Evolutionary conservation across 2,797 vertebrate genomes (phyloP).

Genomic region (Pangasius mekongensis): DNA sequence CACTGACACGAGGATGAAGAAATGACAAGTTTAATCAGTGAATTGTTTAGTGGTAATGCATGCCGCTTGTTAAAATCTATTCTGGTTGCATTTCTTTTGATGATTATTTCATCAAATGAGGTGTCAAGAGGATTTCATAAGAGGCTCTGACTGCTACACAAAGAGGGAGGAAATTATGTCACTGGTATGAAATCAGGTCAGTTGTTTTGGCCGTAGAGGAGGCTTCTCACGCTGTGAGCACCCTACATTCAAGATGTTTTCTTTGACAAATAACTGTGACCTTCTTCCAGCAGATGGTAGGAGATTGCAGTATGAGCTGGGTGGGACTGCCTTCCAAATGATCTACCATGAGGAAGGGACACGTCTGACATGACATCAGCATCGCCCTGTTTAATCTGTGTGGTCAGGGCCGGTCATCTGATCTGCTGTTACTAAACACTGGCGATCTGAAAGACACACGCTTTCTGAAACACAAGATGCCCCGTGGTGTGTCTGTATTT

Average conservation of each 20-base stretch:
- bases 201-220: constrained; percentile 24
- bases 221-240: constrained; percentile 22
- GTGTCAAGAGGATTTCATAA: constrained; percentile 33
- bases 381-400: constrained; percentile 21
- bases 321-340: constrained; percentile 13
- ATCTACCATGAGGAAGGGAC: constrained; percentile 13
- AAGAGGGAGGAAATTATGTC: constrained; percentile 48
- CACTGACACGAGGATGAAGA: neutral
- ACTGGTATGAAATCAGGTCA: constrained; percentile 48
- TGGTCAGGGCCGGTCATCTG: constrained; percentile 28
- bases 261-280: constrained; percentile 31
- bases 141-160: constrained; percentile 22
- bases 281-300: constrained; percentile 44
- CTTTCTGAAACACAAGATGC: neutral
- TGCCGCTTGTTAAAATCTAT: neutral
- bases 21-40: neutral
- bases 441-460: neutral
- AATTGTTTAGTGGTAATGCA: neutral
- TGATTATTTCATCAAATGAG: constrained; percentile 28
- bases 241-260: constrained; percentile 44
- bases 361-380: constrained; percentile 42
- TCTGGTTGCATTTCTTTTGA: neutral
- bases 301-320: constrained; percentile 22
- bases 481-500: too few relatives aligned
- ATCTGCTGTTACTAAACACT: constrained; percentile 30